Conservation (phyloP, 1,140 invertebrate species). For the Melanaphis sacchari region DNA sequence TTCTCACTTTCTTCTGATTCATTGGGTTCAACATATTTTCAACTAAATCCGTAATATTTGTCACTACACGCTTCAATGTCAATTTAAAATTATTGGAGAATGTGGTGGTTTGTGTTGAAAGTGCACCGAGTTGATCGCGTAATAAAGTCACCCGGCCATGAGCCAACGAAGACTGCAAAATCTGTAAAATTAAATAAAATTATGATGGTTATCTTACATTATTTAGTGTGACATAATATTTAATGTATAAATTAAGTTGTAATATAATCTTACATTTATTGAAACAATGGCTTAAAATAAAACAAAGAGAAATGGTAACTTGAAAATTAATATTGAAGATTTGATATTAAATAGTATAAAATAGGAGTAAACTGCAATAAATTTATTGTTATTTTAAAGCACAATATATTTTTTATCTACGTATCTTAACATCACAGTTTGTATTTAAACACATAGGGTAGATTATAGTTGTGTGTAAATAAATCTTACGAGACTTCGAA, state of each 20-base stretch:
- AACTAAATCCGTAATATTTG: slow-evolving; percentile 21
- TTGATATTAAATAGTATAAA: neutral
- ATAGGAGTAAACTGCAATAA: neutral
- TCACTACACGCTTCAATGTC: neutral
- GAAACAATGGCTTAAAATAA: neutral
- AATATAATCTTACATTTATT: neutral
- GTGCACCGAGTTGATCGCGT: slow-evolving; percentile 17
- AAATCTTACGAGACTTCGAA: slow-evolving; percentile 25
- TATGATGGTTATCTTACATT: neutral
- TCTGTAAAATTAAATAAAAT: neutral
- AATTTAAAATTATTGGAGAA: neutral
- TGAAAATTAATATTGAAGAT: neutral
- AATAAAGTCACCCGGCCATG: slow-evolving; percentile 9
- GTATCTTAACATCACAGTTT: neutral
- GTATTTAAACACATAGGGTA: neutral
- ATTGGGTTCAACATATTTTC: slow-evolving; percentile 25
- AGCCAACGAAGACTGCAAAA: slow-evolving; percentile 20
- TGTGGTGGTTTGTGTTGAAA: neutral
- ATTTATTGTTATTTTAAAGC: neutral
- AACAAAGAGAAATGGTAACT: neutral
- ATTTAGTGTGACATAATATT: neutral
- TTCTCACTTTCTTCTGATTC: slow-evolving; percentile 39
- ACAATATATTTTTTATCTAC: neutral
- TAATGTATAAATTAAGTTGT: neutral
- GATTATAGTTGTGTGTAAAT: neutral